These are phyloP conservation scores for Dichetophora obliterata DNA, from an alignment of 2,888 invertebrate species.

Conservation along the genomic window DNA sequence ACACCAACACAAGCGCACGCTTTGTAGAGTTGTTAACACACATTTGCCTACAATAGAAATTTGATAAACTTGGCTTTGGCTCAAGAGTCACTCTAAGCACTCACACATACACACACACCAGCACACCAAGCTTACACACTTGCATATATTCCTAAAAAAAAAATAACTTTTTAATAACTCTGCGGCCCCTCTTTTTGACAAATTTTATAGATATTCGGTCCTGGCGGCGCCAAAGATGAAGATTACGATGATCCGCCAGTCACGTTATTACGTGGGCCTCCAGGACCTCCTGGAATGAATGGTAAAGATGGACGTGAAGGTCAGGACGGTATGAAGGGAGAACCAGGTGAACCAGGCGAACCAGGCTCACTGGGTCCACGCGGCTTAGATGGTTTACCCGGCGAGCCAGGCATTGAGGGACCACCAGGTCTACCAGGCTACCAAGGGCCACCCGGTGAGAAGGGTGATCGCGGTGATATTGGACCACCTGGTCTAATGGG, in stretches of 20 bases:
- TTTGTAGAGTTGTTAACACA: slow-evolving; percentile 59
- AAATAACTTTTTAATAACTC: slow-evolving; percentile 50
- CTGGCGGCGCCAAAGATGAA: slow-evolving; percentile 69
- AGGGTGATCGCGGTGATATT: slow-evolving; percentile 85
- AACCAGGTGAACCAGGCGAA: slow-evolving; percentile 81
- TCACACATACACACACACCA: slow-evolving; percentile 32
- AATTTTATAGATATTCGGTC: slow-evolving; percentile 66
- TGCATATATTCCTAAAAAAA: no score
- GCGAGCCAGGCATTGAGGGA: slow-evolving; percentile 87
- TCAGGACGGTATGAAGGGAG: slow-evolving; percentile 71
- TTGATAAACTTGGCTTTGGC: slow-evolving; percentile 60
- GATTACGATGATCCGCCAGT: slow-evolving; percentile 70
- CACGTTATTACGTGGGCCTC: slow-evolving; percentile 76
- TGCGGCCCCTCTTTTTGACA: slow-evolving; percentile 27
- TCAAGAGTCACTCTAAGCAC: slow-evolving; percentile 48
- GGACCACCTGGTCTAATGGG: slow-evolving; percentile 95
- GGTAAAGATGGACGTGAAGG: slow-evolving; percentile 69
- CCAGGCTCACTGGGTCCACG: slow-evolving; percentile 81
- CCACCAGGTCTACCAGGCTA: slow-evolving; percentile 85
- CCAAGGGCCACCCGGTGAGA: slow-evolving; percentile 88
- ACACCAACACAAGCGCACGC: slow-evolving; percentile 30
- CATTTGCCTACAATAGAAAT: slow-evolving; percentile 58
- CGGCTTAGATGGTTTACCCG: slow-evolving; percentile 81
- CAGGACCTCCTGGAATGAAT: slow-evolving; percentile 74
- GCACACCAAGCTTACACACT: slow-evolving; percentile 23